These are phyloP conservation scores for Ectemnius lituratus DNA, from an alignment of 2,888 invertebrate species.

Conservation along the genomic window DNA sequence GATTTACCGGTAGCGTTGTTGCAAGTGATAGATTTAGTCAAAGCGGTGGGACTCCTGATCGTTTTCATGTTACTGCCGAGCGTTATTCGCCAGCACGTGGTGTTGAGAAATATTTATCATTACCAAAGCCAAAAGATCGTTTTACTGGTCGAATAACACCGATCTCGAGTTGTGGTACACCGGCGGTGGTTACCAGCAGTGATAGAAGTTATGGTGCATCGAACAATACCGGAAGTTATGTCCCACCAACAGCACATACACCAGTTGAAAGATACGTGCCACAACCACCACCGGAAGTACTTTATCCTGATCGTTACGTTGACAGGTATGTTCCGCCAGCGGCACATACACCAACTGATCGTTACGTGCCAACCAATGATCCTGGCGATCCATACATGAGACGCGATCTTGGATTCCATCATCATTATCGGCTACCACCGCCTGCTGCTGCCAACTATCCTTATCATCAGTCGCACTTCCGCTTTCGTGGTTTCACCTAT, in stretches of 20 bases:
- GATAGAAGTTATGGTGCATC: conserved; percentile 68
- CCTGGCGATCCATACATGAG: conserved; percentile 81
- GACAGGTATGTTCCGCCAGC: conserved; percentile 84
- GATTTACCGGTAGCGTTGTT: conserved; percentile 36
- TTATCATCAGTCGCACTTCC: conserved; percentile 73
- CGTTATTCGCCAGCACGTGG: conserved; percentile 71
- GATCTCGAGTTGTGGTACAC: conserved; percentile 46
- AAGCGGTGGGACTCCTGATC: conserved; percentile 56
- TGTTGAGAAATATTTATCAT: conserved; percentile 72
- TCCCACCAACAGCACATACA: conserved; percentile 86
- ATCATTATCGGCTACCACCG: conserved; percentile 81
- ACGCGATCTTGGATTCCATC: conserved; percentile 80
- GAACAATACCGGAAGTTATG: conserved; percentile 74
- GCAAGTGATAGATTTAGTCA: conserved; percentile 58
- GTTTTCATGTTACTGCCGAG: conserved; percentile 68
- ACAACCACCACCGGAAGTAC: conserved; percentile 75
- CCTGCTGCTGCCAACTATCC: conserved; percentile 68
- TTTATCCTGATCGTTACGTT: conserved; percentile 73
- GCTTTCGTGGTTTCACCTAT: conserved; percentile 74
- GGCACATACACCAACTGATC: conserved; percentile 86
- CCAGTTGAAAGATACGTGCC: conserved; percentile 87
- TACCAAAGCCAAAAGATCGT: conserved; percentile 75
- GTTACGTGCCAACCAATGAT: conserved; percentile 82
- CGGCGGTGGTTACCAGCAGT: conserved; percentile 51
- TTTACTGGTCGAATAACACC: conserved; percentile 63